Evolutionary conservation across 2,888 invertebrate genomes (phyloP).

Genomic region (Phorcus lineatus): DNA sequence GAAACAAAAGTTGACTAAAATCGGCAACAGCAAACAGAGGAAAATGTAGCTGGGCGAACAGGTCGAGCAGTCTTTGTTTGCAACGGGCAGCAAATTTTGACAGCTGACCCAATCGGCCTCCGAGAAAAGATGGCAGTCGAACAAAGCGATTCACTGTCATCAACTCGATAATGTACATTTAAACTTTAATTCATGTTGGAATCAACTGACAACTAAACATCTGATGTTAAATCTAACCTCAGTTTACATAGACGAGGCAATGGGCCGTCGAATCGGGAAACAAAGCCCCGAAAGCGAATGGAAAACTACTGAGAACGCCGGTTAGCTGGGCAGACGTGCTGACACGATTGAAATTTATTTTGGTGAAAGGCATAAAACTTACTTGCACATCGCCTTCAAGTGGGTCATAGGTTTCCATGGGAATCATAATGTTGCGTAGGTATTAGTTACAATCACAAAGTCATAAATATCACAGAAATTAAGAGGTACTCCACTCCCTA

Average conservation of each 20-base stretch:
- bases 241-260: background rate
- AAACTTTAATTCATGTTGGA: no score
- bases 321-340: background rate
- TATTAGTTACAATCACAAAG: conserved; percentile 4
- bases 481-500: background rate
- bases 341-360: no score
- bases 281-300: background rate
- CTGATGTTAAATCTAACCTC: no score
- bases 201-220: no score
- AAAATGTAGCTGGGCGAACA: background rate
- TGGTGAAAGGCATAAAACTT: background rate
- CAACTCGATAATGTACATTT: no score
- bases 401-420: background rate
- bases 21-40: no score
- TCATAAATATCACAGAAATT: conserved; percentile 13
- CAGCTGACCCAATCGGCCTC: background rate
- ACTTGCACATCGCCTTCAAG: conserved; percentile 8
- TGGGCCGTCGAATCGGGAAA: background rate
- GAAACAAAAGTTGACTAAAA: no score
- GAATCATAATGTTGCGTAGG: conserved; percentile 8
- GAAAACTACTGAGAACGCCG: background rate
- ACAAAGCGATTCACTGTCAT: background rate
- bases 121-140: background rate
- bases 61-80: background rate
- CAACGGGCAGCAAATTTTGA: background rate